phyloP scores from a whole-genome alignment of 2,888 invertebrate genomes.

The Schrankia costaestrigalis region DNA sequence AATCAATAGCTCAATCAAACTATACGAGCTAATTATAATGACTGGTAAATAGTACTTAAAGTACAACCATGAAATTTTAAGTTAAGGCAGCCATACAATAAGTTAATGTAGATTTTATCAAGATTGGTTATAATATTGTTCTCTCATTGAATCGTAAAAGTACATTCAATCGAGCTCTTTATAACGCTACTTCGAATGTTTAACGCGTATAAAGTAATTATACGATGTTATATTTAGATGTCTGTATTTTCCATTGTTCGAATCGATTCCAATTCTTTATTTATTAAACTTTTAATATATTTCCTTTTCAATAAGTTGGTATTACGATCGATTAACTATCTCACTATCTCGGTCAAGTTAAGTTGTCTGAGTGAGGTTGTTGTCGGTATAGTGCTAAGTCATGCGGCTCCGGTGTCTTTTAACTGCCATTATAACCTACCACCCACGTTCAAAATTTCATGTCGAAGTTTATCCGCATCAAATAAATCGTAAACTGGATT shows the following conservation, averaged over 20 bases:
- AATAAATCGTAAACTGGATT: conserved; percentile 28
- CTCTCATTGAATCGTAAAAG: conserved; percentile 9
- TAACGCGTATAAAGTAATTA: too few relatives aligned
- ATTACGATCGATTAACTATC: conserved; percentile 20
- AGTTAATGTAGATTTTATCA: conserved; percentile 33
- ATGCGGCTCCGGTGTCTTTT: conserved; percentile 42
- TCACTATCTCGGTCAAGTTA: conserved; percentile 31
- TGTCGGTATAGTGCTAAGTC: conserved; percentile 45
- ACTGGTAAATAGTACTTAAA: too few relatives aligned
- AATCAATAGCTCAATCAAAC: conserved; percentile 8
- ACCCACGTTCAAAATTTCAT: conserved; percentile 40
- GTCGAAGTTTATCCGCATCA: conserved; percentile 31
- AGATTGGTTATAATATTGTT: conserved; percentile 25
- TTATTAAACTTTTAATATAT: too few relatives aligned
- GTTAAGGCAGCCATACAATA: conserved; percentile 21
- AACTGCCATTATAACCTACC: conserved; percentile 43
- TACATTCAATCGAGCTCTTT: conserved; percentile 6
- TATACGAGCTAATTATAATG: conserved; percentile 13
- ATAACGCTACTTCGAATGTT: too few relatives aligned
- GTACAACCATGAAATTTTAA: conserved; percentile 22
- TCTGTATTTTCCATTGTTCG: not conserved
- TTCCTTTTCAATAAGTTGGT: conserved; percentile 10
- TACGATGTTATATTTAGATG: too few relatives aligned
- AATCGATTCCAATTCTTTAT: too few relatives aligned
- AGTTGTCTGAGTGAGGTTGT: conserved; percentile 42